Percentiles rank a stretch among this genome's conserved stretches.
Evolutionary conservation across 1,140 invertebrate species (phyloP).

Genomic region (Phortica variegata): DNA sequence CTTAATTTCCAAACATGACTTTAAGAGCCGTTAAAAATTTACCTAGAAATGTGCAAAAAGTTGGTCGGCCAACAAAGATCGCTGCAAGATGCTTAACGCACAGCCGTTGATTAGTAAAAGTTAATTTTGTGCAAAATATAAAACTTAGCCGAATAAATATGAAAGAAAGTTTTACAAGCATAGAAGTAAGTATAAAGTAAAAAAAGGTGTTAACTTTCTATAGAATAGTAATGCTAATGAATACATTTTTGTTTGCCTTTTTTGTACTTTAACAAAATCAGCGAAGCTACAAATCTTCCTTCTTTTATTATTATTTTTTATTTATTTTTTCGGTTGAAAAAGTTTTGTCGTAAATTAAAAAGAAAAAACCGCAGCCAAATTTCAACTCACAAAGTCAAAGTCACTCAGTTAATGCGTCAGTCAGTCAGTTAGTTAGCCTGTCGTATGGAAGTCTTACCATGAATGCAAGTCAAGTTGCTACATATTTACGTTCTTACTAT

Average conservation of each 20-base stretch:
- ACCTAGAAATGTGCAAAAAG: neutral
- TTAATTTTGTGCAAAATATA: neutral
- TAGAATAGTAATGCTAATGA: neutral
- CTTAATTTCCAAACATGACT: slow-evolving; percentile 24
- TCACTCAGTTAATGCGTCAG: too few species aligned
- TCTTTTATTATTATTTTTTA: too few species aligned
- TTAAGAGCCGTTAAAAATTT: slow-evolving; percentile 12
- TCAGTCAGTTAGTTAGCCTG: too few species aligned
- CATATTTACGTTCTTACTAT: too few species aligned
- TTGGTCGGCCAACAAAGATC: slow-evolving; percentile 1
- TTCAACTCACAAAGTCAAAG: neutral
- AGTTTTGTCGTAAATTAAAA: too few species aligned
- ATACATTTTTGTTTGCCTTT: neutral
- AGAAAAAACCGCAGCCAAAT: too few species aligned
- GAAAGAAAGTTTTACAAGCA: neutral
- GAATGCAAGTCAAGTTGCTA: too few species aligned
- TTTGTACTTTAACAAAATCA: neutral
- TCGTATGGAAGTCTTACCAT: too few species aligned
- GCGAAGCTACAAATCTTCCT: neutral
- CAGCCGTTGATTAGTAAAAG: too few species aligned
- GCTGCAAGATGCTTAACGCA: neutral
- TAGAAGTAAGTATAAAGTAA: neutral
- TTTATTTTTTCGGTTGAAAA: too few species aligned
- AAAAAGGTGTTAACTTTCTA: neutral
- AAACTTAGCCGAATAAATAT: neutral